Conservation (phyloP, 2,888 invertebrate genomes). For the Philereme transversata region DNA sequence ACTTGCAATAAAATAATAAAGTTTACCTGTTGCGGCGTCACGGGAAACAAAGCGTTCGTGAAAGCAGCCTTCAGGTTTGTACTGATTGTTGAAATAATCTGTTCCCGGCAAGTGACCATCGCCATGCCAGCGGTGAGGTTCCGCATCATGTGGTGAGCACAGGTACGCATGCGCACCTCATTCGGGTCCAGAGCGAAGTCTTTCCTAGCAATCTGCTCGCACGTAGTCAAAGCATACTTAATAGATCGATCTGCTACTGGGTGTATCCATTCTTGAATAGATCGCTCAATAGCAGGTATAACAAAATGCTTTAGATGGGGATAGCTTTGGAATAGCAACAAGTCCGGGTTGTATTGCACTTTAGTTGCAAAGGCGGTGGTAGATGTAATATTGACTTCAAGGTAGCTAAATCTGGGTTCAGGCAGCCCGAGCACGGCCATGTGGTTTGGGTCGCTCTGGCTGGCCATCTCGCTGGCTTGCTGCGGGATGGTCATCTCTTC, state of each 20-base stretch:
- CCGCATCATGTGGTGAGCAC: conserved; percentile 98
- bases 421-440: conserved; percentile 88
- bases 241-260: conserved; percentile 98
- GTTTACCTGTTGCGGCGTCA: conserved; percentile 84
- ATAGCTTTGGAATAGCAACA: conserved; percentile 93
- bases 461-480: conserved; percentile 68
- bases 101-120: conserved; percentile 99
- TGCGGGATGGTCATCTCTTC: conserved; percentile 68
- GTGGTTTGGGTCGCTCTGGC: conserved; percentile 67
- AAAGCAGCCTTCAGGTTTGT: conserved; percentile 95
- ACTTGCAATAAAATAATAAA: no score
- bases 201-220: conserved; percentile 97
- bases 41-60: conserved; percentile 86
- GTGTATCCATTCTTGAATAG: conserved; percentile 97
- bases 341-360: conserved; percentile 90
- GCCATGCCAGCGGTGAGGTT: conserved; percentile 99
- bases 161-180: conserved; percentile 95
- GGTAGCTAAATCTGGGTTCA: conserved; percentile 95
- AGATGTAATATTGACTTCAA: conserved; percentile 93
- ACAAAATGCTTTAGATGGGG: conserved; percentile 95
- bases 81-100: conserved; percentile 93
- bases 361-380: conserved; percentile 91
- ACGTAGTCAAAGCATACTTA: conserved; percentile 97
- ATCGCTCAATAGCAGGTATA: conserved; percentile 94
- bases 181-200: conserved; percentile 99